Percentiles rank a stretch among this genome's conserved stretches.
phyloP scores from a whole-genome alignment of 2,888 invertebrate species.

The Zaprionus lineosus region DNA sequence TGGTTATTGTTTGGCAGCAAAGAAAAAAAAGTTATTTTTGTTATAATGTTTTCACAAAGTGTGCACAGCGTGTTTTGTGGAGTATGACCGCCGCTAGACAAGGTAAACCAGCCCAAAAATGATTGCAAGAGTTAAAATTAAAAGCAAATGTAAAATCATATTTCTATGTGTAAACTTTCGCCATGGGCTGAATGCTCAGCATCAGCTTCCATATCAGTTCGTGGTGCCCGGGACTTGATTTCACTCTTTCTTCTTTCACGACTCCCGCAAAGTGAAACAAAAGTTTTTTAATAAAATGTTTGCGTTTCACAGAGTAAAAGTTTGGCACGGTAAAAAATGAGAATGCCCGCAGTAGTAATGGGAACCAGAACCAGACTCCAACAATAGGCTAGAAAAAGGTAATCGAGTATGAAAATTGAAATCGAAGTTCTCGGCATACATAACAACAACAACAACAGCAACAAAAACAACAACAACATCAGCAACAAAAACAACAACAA shows the following conservation, averaged over 20 bases:
- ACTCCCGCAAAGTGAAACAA: slow-evolving; percentile 61
- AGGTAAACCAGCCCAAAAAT: slow-evolving; percentile 59
- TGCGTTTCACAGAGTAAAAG: slow-evolving; percentile 66
- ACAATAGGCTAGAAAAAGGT: slow-evolving; percentile 67
- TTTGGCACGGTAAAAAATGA: slow-evolving; percentile 43
- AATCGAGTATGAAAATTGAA: slow-evolving; percentile 78
- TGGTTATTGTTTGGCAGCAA: slow-evolving; percentile 72
- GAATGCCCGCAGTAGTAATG: slow-evolving; percentile 45
- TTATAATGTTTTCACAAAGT: slow-evolving; percentile 66
- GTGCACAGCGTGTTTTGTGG: slow-evolving; percentile 33
- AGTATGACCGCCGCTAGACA: slow-evolving; percentile 32
- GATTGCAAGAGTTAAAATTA: slow-evolving; percentile 78
- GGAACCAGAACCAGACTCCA: slow-evolving; percentile 37
- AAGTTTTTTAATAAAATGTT: slow-evolving; percentile 78
- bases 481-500: too few relatives aligned
- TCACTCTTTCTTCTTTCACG: slow-evolving; percentile 5
- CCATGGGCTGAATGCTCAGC: slow-evolving; percentile 30
- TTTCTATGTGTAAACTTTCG: slow-evolving; percentile 76
- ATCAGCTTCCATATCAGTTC: background rate
- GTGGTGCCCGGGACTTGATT: slow-evolving; percentile 38
- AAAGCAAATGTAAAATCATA: slow-evolving; percentile 78
- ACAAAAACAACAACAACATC: too few relatives aligned
- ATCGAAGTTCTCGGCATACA: slow-evolving; percentile 49
- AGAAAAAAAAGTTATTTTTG: slow-evolving; percentile 69
- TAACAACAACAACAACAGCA: slow-evolving; percentile 13